Conservation (phyloP, 53 echinoderm and acorn worm genomes). For the Antedon mediterranea region DNA sequence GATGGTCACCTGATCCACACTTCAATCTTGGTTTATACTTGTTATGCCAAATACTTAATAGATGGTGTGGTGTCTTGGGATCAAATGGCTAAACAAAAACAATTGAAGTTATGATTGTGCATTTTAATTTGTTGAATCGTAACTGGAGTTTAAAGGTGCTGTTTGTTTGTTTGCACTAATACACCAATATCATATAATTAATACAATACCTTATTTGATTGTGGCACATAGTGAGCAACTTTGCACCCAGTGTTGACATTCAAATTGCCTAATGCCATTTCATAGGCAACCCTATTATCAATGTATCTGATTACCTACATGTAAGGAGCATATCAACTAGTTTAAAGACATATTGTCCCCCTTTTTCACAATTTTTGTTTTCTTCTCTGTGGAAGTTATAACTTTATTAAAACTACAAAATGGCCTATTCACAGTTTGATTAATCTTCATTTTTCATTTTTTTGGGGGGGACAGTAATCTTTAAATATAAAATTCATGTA, state of each 20-base stretch:
- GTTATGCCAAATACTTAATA: slow-evolving; percentile 78
- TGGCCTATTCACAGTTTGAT: no score
- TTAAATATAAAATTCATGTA: not conserved
- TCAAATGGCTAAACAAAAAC: slow-evolving; percentile 24
- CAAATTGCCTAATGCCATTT: slow-evolving; percentile 73
- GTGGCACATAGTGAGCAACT: slow-evolving; percentile 51
- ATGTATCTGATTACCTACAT: slow-evolving; percentile 37
- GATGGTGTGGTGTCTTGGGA: slow-evolving; percentile 37
- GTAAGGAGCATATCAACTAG: not conserved
- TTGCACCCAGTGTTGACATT: slow-evolving; percentile 47
- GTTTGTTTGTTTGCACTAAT: no score
- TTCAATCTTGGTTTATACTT: slow-evolving; percentile 47
- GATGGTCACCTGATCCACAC: slow-evolving; percentile 7
- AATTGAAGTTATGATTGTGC: no score
- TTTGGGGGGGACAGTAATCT: no score
- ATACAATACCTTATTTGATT: slow-evolving; percentile 41
- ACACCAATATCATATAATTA: not conserved
- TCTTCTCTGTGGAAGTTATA: no score
- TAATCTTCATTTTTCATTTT: no score
- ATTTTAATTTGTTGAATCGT: no score
- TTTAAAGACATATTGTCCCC: no score
- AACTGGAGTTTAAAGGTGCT: no score
- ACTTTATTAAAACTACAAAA: no score
- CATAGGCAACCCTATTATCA: slow-evolving; percentile 25
- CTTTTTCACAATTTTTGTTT: no score